phyloP scores from a whole-genome alignment of 1,140 invertebrate genomes.

The Camponotus vicinus region DNA sequence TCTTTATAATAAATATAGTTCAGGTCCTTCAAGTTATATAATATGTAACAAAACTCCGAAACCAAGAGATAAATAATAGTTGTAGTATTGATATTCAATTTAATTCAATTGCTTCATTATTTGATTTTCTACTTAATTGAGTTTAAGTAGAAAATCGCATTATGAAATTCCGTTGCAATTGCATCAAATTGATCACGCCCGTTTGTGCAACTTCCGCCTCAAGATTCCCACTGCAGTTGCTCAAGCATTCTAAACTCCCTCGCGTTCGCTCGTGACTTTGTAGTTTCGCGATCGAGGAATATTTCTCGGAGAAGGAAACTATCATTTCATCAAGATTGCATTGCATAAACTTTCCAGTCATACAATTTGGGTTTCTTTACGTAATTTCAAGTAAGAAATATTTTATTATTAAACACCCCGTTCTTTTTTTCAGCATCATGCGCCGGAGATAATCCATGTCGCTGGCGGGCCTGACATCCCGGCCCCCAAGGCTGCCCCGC shows the following conservation, averaged over 20 bases:
- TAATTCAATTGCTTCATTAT: not conserved
- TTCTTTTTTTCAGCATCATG: not conserved
- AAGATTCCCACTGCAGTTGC: not conserved
- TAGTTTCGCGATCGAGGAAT: not conserved
- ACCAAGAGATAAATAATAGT: not conserved
- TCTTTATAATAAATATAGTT: not conserved
- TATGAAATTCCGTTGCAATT: not conserved
- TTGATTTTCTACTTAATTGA: slow-evolving; percentile 6
- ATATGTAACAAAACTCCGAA: not conserved
- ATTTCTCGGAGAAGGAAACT: not conserved
- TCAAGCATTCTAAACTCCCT: slow-evolving; percentile 9
- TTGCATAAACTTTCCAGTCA: not conserved
- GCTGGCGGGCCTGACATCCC: not conserved
- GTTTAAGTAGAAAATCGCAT: not conserved
- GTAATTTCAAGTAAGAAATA: not conserved
- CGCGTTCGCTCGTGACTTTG: not conserved
- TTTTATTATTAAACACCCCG: not conserved
- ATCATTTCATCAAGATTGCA: not conserved
- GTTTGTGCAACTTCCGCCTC: slow-evolving; percentile 17
- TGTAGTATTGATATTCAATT: not conserved
- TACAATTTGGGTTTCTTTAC: not conserved
- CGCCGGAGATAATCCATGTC: not conserved
- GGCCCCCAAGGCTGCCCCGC: not conserved
- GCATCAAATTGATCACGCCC: slow-evolving; percentile 11
- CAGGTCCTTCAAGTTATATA: not conserved